Conservation (phyloP, 2,797 vertebrate species). For the Sebastes cheni region DNA sequence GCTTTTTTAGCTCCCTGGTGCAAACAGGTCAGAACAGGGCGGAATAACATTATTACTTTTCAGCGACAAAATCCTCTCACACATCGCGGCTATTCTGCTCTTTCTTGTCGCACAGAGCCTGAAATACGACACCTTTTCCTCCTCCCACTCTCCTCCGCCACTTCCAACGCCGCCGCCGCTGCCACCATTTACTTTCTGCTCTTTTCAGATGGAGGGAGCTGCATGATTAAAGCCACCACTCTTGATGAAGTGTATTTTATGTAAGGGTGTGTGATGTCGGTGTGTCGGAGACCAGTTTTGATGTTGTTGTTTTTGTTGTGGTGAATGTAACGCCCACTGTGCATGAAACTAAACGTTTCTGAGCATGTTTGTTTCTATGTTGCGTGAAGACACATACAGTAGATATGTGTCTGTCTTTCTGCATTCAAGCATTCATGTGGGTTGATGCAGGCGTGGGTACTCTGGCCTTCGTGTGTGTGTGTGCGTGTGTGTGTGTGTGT, state of each 20-base stretch:
- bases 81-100: background rate
- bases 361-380: background rate
- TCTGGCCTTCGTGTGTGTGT: constrained; percentile 30
- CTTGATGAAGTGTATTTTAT: background rate
- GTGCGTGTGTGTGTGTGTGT: constrained; percentile 22
- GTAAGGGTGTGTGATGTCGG: background rate
- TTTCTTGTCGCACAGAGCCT: background rate
- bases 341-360: background rate
- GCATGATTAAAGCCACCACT: background rate
- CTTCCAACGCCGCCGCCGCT: background rate
- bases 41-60: constrained; percentile 35
- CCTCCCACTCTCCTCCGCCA: constrained; percentile 11
- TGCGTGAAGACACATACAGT: background rate
- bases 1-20: background rate
- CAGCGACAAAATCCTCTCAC: constrained; percentile 15
- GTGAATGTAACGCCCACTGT: background rate
- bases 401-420: background rate
- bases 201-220: constrained; percentile 3
- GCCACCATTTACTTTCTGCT: constrained; percentile 33
- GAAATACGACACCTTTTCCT: constrained; percentile 29
- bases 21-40: constrained; percentile 28
- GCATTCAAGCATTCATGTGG: constrained; percentile 47
- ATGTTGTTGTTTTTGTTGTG: background rate
- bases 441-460: constrained; percentile 52
- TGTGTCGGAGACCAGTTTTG: background rate